Conservation (phyloP, 2,797 vertebrate species). For the Sebastes ruberrimus region DNA sequence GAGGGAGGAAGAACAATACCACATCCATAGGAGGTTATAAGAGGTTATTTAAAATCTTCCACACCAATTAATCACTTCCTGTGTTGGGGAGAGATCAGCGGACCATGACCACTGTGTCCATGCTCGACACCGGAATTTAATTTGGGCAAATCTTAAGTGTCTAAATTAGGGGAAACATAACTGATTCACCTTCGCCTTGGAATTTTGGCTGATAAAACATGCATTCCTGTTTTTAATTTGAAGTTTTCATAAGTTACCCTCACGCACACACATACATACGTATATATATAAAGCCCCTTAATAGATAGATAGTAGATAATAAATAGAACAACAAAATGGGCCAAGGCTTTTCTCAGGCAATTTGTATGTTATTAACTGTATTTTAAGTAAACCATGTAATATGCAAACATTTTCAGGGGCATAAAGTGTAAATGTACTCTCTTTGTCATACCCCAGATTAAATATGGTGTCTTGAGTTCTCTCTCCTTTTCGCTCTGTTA, state of each 20-base stretch:
- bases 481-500: constrained; percentile 9
- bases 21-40: neutral
- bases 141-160: neutral
- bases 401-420: neutral
- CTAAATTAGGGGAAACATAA: neutral
- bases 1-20: neutral
- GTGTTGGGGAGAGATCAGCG: neutral
- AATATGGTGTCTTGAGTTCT: neutral
- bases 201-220: neutral
- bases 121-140: neutral
- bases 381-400: neutral
- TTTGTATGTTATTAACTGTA: neutral
- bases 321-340: neutral
- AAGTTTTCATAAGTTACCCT: neutral
- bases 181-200: neutral
- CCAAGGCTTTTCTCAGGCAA: neutral
- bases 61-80: constrained; percentile 27
- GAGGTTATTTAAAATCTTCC: constrained; percentile 18
- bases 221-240: neutral
- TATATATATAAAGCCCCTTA: neutral
- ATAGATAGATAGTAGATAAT: neutral
- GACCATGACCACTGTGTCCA: constrained; percentile 5
- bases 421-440: neutral
- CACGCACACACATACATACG: neutral
- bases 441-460: neutral